These are phyloP conservation scores for Anas platyrhynchos DNA, from an alignment of 2,113 vertebrate genomes.

Conservation along the genomic window DNA sequence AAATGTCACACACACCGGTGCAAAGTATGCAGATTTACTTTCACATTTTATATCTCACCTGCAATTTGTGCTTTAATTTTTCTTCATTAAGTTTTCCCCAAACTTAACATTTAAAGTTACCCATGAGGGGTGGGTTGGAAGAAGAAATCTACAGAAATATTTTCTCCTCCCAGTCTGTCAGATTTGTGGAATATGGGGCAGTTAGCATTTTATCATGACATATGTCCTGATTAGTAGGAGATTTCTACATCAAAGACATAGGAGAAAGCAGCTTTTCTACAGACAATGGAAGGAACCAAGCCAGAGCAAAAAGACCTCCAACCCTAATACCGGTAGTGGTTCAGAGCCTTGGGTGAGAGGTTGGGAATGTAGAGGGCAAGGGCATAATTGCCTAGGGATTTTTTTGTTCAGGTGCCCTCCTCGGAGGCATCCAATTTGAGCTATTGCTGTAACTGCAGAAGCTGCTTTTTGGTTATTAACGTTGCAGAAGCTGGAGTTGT, in stretches of 20 bases:
- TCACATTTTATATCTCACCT: neutral
- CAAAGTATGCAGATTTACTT: neutral
- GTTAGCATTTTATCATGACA: neutral
- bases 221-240: neutral
- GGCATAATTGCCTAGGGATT: neutral
- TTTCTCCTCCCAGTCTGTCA: neutral
- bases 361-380: neutral
- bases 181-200: neutral
- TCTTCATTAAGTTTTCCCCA: neutral
- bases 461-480: neutral
- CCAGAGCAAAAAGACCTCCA: neutral
- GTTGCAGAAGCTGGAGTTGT: no score
- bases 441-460: neutral
- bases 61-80: neutral
- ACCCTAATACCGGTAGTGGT: neutral
- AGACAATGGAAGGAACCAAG: neutral
- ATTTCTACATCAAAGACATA: neutral
- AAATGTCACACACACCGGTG: neutral
- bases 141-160: neutral
- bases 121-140: fast-evolving
- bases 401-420: neutral
- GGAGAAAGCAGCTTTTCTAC: neutral
- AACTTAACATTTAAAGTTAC: neutral
- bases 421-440: neutral
- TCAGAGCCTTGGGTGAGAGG: neutral